Evolutionary conservation across 2,797 vertebrate genomes (phyloP), one percentile per base, ranked within the genome.

Genomic region (Falco rusticolus): DNA sequence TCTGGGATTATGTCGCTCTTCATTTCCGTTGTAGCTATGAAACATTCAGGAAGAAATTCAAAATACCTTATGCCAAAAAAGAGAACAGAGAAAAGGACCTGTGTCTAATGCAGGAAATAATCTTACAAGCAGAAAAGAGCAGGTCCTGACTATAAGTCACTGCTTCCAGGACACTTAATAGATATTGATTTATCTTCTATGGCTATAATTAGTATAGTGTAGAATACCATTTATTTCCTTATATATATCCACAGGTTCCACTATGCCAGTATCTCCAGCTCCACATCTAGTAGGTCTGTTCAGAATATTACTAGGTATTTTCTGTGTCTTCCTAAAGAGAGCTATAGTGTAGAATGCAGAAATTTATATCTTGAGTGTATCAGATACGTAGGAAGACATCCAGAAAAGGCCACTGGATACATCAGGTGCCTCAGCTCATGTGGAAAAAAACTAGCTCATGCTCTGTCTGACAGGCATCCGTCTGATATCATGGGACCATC

Each of bases 381-480:
- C 11, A 79, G 22, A n/a, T 31, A n/a, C 6, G 5, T 7, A 34
- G 13, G 22, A 76, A 64, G 6, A 65, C 5, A 63, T 26, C 7
- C 24, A 77, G 31, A 50, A 86, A 86, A 84, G 9, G 29, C 15
- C 13, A 21, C 4, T 53, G n/a, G 25, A 53, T 41, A 64, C 4
- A 56, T 11, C 2, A 0, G 0, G 16, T 76, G 15, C 8, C 13
- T 65, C 37, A 31, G 26, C 70, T 70, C 9, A 50, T 24, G 9
- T 39, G 18, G 12, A 59, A 77, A 86, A 92, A 8, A 6, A 72
- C 15, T 16, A 72, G 5, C 5, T 86, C 28, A 61, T 1, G 1
- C 5, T 54, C 22, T 75, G 7, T 34, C 26, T 24, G 33, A 93
- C 33, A 63, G 16, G 9, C 34, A 33, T 51, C 28, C 9, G 84